Percentiles rank a stretch among this genome's conserved stretches.
These are phyloP conservation scores for Corythaeola cristata DNA, from an alignment of 2,113 vertebrate genomes.

Conservation along the genomic window DNA sequence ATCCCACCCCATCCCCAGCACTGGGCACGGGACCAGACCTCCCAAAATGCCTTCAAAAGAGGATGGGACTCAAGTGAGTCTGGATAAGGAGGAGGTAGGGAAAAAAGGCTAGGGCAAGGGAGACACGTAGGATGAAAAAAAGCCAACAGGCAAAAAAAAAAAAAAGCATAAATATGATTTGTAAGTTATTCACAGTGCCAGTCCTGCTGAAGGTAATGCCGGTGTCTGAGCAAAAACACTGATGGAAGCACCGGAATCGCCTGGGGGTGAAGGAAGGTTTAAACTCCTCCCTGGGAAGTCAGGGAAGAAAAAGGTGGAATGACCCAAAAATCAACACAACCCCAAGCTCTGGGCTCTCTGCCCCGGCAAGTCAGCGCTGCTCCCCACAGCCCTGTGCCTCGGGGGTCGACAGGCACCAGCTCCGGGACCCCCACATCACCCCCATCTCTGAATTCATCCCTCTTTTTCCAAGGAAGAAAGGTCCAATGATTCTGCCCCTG, in stretches of 20 bases:
- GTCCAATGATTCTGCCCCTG: neutral
- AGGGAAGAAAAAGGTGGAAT: neutral
- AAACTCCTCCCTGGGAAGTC: neutral
- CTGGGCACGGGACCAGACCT: neutral
- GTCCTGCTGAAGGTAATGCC: neutral
- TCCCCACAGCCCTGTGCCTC: neutral
- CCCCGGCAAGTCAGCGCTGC: neutral
- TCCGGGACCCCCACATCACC: rapidly evolving
- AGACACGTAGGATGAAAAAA: neutral
- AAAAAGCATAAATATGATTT: neutral
- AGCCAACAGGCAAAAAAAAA: neutral
- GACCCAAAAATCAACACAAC: neutral
- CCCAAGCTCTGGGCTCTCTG: neutral
- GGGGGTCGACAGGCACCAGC: rapidly evolving
- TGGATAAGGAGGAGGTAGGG: neutral
- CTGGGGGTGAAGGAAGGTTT: neutral
- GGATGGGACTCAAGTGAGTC: neutral
- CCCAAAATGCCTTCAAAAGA: neutral
- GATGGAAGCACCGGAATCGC: neutral
- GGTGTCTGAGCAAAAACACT: neutral
- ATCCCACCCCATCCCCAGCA: neutral
- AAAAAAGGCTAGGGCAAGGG: neutral
- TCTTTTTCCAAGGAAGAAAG: neutral
- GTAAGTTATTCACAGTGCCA: neutral
- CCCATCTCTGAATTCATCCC: neutral